Evolutionary conservation across 2,797 vertebrate species (phyloP), one percentile per base, ranked within the genome.

Genomic region (Anas acuta): DNA sequence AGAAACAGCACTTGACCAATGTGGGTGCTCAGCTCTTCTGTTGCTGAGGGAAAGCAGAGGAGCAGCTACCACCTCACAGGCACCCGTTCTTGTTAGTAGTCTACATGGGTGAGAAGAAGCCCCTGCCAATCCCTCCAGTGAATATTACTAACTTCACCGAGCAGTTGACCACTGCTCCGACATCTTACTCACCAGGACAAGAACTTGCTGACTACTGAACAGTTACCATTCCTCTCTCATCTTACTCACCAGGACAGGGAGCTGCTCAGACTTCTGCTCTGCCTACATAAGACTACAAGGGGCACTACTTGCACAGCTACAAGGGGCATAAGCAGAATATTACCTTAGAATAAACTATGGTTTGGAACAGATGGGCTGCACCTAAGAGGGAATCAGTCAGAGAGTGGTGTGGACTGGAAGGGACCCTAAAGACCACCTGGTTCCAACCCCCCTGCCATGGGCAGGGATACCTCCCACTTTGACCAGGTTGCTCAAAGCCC

Each of bases 321-420:
- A 32, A 35, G 17, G 17, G 17, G 11, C 62, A 8, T 1, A 32
- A 47, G 72, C 5, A 49, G 43, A 75, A n/a, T 0, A 23, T 21
- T 5, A 28, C 28, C 0, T 0, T 8, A 62, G 66, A 60, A 49
- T 2, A 21, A 62, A 11, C 3, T 47, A 11, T 4, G 4, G 11
- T 5, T 51, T 33, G 39, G 65, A 74, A 66, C 0, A 13, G 39
- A 39, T 0, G 1, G 12, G 21, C n/a, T 65, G 54, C 43, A 53
- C 23, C 51, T 22, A 54, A 51, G 16, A 25, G 60, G 26, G 75
- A 54, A 51, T 25, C 49, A 51, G 49, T 51, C 49, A 51, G 23
- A 51, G 23, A 25, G 49, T 51, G 49, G 23, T 8, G 13, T 51
- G 49, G 23, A 51, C 49, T 25, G 49, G 49, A 51, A 51, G 49